Conservation (phyloP, 2,113 vertebrate genomes). For the Sylvia atricapilla region DNA sequence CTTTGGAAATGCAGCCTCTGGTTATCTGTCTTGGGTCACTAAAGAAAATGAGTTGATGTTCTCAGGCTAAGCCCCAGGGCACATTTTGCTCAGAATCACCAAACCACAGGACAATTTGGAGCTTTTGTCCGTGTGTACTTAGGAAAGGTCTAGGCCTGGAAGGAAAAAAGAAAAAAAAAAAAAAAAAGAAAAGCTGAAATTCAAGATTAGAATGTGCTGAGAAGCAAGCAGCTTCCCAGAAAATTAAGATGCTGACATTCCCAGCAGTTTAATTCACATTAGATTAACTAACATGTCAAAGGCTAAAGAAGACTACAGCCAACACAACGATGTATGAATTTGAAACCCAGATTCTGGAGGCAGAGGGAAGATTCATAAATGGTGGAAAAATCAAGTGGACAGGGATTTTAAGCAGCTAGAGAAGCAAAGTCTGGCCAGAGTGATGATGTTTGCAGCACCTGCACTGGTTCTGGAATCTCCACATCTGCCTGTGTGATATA, state of each 20-base stretch:
- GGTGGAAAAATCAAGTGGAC: neutral
- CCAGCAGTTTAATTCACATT: neutral
- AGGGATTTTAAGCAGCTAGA: neutral
- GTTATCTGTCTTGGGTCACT: constrained; percentile 51
- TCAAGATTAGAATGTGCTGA: neutral
- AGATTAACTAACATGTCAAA: neutral
- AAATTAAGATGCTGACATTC: neutral
- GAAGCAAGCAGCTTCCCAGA: neutral
- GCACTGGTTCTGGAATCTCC: neutral
- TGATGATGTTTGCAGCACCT: neutral
- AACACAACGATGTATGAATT: neutral
- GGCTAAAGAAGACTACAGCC: neutral
- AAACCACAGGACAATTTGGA: neutral
- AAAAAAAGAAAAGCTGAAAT: neutral
- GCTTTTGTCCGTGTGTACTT: neutral
- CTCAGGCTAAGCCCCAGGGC: constrained; percentile 39
- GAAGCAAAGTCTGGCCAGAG: neutral
- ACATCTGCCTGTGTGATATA: neutral
- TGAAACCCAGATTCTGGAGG: neutral
- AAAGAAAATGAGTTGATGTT: constrained; percentile 47
- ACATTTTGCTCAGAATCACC: neutral
- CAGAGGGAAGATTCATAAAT: neutral
- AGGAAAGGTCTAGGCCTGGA: neutral
- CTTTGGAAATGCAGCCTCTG: constrained; percentile 31
- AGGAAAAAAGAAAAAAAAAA: neutral